Base-by-base conservation (phyloP, 2,113 vertebrate species). In the Corythoichthys haematopterus region DNA sequence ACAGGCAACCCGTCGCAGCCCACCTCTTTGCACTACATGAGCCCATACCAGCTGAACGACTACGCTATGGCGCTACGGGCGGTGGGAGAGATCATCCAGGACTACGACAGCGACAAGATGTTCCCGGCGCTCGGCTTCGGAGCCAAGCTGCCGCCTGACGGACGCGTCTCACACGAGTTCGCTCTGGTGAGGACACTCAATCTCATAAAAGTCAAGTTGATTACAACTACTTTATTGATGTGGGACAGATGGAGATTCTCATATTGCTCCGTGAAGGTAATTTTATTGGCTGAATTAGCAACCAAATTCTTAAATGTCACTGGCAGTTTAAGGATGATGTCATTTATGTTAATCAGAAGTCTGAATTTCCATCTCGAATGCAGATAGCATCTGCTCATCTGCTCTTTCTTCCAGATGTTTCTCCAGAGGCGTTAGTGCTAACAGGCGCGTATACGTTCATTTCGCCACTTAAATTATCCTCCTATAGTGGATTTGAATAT, bases 41-140 rank as follows among this genome's bases (percentile, higher is more conserved):
- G 94, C 71, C 97, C 97, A 4, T 98, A 98, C 81, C 97, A 98
- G 74, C 88, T 98, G 73, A 98, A 98, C n/a, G 95, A 97, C 64
- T 98, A 98, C 52, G 96, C 96, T 47, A 94, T 98, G 96, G 97
- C 97, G 0, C 85, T 98, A 84, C 93, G 93, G 71, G 96, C 97
- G 3, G 93, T 98, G 11, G 96, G 97, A 2, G 96, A 98, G 91
- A 98, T 98, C 67, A 96, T 98, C 87, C 97, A 98, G 90, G 97
- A 98, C 88, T 98, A 98, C 15, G 97, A 98, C 87, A 97, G 94
- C 56, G 97, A 98, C 80, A 98, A 98, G 91, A 93, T 98, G 94
- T 98, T 98, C 85, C 97, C 97, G 38, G 97, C 97, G 2, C 91
- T 98, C 56, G 97, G 97, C 20, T 98, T 98, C 75, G 97, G 97